These are phyloP conservation scores for Bombus turneri DNA, from an alignment of 1,140 invertebrate genomes.

Conservation along the genomic window DNA sequence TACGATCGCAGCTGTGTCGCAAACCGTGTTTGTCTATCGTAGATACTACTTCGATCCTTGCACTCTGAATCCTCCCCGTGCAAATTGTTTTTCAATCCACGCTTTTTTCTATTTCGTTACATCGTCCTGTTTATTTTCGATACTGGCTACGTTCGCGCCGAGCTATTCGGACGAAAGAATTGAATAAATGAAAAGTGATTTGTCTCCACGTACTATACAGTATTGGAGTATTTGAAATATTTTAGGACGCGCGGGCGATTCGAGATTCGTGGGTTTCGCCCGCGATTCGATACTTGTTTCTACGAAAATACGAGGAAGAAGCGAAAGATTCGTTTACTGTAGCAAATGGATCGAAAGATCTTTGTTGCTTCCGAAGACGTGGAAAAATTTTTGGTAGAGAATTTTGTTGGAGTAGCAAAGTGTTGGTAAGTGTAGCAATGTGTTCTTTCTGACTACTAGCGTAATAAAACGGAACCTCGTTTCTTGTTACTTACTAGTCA, in stretches of 20 bases:
- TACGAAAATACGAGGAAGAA: background rate
- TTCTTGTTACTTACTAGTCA: too few relatives aligned
- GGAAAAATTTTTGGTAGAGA: background rate
- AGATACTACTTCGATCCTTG: conserved; percentile 8
- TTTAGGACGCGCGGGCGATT: too few relatives aligned
- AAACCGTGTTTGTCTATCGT: background rate
- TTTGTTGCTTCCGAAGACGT: background rate
- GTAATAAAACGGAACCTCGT: too few relatives aligned
- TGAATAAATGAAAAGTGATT: too few relatives aligned
- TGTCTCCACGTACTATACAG: too few relatives aligned
- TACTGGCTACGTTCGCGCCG: too few relatives aligned
- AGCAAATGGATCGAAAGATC: background rate
- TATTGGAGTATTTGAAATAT: too few relatives aligned
- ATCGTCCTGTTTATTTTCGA: background rate
- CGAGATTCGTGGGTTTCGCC: background rate
- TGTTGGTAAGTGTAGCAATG: background rate
- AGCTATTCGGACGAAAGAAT: too few relatives aligned
- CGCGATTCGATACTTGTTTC: background rate
- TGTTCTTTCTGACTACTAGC: too few relatives aligned
- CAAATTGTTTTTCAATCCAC: background rate
- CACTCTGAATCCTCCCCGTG: background rate
- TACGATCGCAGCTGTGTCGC: conserved; percentile 20
- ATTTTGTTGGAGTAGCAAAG: background rate
- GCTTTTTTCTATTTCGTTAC: background rate
- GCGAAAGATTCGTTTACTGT: background rate